Evolutionary conservation across 1,140 invertebrate genomes (phyloP).

Genomic region (Onthophagus taurus): DNA sequence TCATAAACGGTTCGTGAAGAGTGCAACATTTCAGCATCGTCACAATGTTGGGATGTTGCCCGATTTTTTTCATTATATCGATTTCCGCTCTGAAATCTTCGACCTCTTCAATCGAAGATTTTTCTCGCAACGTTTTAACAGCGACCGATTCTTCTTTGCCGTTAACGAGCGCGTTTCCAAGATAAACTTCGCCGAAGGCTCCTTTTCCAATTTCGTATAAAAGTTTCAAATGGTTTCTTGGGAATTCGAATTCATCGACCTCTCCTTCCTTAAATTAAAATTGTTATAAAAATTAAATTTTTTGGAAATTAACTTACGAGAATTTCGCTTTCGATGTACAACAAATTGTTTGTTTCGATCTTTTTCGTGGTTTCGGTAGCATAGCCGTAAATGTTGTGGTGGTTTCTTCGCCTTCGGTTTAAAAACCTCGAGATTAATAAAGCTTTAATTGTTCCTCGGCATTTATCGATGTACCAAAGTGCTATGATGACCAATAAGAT

Average conservation of each 20-base stretch:
- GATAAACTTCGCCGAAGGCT: constrained; percentile 2
- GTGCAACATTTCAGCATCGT: constrained; percentile 71
- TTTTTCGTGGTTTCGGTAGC: too few relatives aligned
- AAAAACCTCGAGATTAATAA: too few relatives aligned
- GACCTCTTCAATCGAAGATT: constrained; percentile 41
- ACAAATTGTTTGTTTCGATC: neutral
- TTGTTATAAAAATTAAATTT: neutral
- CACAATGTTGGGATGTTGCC: constrained; percentile 67
- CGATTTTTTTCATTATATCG: constrained; percentile 66
- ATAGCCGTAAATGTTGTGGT: too few relatives aligned
- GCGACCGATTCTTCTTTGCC: neutral
- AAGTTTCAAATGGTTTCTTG: neutral
- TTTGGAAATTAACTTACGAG: neutral
- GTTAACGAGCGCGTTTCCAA: neutral
- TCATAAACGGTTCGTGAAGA: constrained; percentile 51
- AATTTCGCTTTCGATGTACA: constrained; percentile 4
- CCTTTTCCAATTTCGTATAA: constrained; percentile 2
- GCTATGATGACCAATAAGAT: too few relatives aligned
- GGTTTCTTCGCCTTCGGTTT: too few relatives aligned
- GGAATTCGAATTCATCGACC: neutral
- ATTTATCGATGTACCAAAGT: too few relatives aligned
- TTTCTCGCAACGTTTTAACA: constrained; percentile 8
- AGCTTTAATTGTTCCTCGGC: too few relatives aligned
- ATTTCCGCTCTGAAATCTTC: constrained; percentile 68
- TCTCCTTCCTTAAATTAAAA: neutral